Base-by-base conservation (phyloP, 30 jellyfish, hydroid and myxozoan species). In the Hydra vulgaris region DNA sequence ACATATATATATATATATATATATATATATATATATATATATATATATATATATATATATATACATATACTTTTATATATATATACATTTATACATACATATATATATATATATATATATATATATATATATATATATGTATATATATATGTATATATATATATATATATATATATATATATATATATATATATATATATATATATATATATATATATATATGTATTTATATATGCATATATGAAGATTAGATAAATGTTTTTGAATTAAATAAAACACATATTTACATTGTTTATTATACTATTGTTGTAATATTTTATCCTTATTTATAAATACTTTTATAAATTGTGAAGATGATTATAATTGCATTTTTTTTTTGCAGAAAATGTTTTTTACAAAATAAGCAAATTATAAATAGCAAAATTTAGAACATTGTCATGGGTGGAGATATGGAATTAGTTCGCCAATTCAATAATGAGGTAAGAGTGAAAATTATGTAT, bases 381-480 rank as follows among this genome's bases (percentile, higher is more conserved):
- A 40, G 61, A 12, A 40, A 40, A 40, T 40, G 61, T 3, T 40
- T 40, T 40, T 3, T 12, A 40, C 61, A 40, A 40, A 40, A 3
- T 40, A 40, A 40, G 61, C 12, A 3, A 40, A 40, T 40, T 12
- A 40, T 40, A 40, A 40, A 40, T 3, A 40, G 12, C 5, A 40
- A 40, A 40, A 40, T 3, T 3, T 3, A 40, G 12, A 40, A 40
- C 5, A 40, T 3, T 3, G 61, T 12, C 15, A 73, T 73, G 81
- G 81, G 78, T 21, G 74, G 53, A 25, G 95, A 90, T 76, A 91
- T 91, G 97, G 97, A 91, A 20, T 78, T 91, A 54, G 97, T 91
- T 66, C 89, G 97, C 54, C 75, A 67, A 71, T 91, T 91, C 72
- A 91, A 91, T 85, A 91, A 90, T 70, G 97, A 91, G 96, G 97